Evolutionary conservation across 2,797 vertebrate species (phyloP), one percentile per base, ranked within the genome.

Genomic region (Sebastes vulpes): DNA sequence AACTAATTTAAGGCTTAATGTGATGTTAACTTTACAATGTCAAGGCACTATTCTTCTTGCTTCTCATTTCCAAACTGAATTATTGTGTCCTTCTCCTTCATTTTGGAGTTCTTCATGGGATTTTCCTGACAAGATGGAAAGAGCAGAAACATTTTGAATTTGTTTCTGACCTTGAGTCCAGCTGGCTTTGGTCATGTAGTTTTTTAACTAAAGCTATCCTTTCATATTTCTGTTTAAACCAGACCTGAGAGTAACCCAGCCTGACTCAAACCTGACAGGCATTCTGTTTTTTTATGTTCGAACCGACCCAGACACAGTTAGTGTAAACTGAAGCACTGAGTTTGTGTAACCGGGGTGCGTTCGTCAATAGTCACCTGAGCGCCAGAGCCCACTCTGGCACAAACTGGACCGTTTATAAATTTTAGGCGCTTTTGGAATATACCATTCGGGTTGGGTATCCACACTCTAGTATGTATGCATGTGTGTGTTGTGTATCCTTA

Each of bases 151-250:
- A 48, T 59, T 68, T 72, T 8, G 20, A 10, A 23, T 21, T 70
- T 80, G 73, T 11, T 64, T 6, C 46, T 61, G 54, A 38, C 53
- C 60, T 73, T 73, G 25, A 75, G 9, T 54, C n/a, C 20, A 67
- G 26, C 20, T 64, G 29, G 25, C 6, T 57, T 38, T 70, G 21
- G 65, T 18, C 52, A 6, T 3, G 3, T 59, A 25, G 18, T 63
- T 65, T 69, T 77, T 8, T 16, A 64, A 65, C 16, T 50, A 54
- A 72, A 75, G 12, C 3, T 6, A 25, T 68, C 8, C 5, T 18
- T 60, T 72, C n/a, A 20, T n/a, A 50, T 20, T 9, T 50, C 48
- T 50, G 48, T 20, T n/a, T 9, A 6, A 14, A 6, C 11, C 2
- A 18, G 42, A 46, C 16, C 42, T 46, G 42, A 46, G 42, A 50